A percentile compares a stretch with the other conserved stretches of the same genome.
These are phyloP conservation scores for Centruroides vittatus DNA, from an alignment of 1,140 invertebrate species.

Conservation along the genomic window DNA sequence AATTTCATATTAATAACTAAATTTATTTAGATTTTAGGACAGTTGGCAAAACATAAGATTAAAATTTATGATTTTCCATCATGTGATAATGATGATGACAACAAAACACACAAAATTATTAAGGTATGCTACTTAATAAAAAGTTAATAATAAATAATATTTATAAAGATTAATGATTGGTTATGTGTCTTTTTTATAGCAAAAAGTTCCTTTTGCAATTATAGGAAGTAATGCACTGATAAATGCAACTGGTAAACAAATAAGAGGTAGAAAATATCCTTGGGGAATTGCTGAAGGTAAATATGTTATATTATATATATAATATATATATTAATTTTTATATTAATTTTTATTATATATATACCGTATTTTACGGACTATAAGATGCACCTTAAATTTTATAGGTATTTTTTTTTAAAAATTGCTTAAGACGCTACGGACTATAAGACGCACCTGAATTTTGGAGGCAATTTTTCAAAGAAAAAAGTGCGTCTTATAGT, in stretches of 20 bases:
- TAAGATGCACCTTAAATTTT: too few relatives aligned
- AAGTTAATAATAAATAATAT: not conserved
- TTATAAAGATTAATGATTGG: not conserved
- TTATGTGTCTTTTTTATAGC: not conserved
- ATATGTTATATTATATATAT: too few relatives aligned
- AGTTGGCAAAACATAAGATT: conserved; percentile 94
- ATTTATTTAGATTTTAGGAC: conserved; percentile 65
- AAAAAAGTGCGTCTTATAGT: too few relatives aligned
- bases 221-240: conserved; percentile 95
- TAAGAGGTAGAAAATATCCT: conserved; percentile 85
- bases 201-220: conserved; percentile 88
- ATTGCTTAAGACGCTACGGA: too few relatives aligned
- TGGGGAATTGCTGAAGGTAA: conserved; percentile 91
- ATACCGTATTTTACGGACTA: too few relatives aligned
- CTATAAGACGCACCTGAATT: too few relatives aligned
- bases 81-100: conserved; percentile 47
- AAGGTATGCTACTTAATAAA: conserved; percentile 24
- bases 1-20: conserved; percentile 1
- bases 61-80: conserved; percentile 98
- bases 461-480: too few relatives aligned
- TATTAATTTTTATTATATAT: not conserved
- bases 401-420: too few relatives aligned
- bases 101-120: conserved; percentile 53
- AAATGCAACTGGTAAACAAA: conserved; percentile 38
- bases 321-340: not conserved